A percentile compares a stretch with the other conserved stretches of the same genome.
Evolutionary conservation across 2,797 vertebrate genomes (phyloP).

Genomic region (Propithecus deckenii): DNA sequence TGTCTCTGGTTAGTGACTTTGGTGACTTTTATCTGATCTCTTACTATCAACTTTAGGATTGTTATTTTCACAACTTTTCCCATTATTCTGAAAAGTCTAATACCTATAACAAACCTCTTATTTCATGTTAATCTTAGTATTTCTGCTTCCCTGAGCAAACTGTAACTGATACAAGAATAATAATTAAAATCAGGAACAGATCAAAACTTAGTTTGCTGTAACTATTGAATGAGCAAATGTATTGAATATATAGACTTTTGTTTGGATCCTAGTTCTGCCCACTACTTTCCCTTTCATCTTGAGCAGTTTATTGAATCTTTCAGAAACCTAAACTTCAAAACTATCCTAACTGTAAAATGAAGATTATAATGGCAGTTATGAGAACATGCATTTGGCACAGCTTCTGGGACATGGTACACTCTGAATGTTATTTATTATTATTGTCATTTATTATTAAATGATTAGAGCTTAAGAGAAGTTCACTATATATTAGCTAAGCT

Average conservation of each 20-base stretch:
- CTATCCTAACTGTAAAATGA: not conserved
- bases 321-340: not conserved
- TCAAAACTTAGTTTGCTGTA: not conserved
- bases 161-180: not conserved
- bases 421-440: not conserved
- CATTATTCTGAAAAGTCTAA: not conserved
- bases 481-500: not conserved
- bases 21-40: not conserved
- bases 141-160: not conserved
- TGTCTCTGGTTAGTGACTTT: not conserved
- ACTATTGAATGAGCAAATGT: not conserved
- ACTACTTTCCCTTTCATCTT: not conserved
- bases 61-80: not conserved
- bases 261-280: not conserved
- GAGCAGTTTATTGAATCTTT: not conserved
- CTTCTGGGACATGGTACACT: not conserved
- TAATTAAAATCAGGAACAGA: conserved; percentile 7
- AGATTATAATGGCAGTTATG: not conserved
- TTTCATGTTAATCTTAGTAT: not conserved
- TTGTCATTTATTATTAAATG: not conserved
- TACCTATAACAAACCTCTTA: not conserved
- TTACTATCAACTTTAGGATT: not conserved
- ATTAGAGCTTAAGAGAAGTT: not conserved
- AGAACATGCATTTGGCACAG: not conserved
- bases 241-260: not conserved